Base-by-base conservation (phyloP, 2,113 vertebrate genomes). In the Xiphophorus couchianus region DNA sequence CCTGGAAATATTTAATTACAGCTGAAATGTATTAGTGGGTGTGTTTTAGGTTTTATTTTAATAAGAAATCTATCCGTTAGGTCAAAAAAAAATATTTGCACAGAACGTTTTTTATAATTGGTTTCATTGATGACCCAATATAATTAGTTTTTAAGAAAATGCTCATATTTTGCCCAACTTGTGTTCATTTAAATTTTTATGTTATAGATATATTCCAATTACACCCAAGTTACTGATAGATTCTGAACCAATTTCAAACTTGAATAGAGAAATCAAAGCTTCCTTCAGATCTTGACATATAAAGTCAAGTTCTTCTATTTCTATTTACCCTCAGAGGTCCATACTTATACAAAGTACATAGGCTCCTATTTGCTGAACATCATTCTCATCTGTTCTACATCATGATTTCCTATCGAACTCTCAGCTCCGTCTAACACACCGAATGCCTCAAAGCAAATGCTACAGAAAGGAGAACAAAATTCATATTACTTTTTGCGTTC, bases 401-500 rank as follows among this genome's bases (percentile, higher is more conserved):
- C 73, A 80, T 84, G 77, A 85, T 89, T 81, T 86, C 76, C 77
- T 58, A 79, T 88, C 69, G 35, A 86, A 82, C 87, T 83, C 80
- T 71, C 60, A 60, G 79, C 76, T 87, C 83, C 44, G 78, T 74
- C 84, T 65, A 81, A 73, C 85, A 85, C 82, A 86, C 78, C 86
- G 80, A 88, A 90, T 88, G 90, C 88, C 89, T 89, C 86, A 86
- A 92, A 90, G 84, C 88, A 90, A 93, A 89, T 76, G 84, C 88
- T 81, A 85, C 78, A 82, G 86, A 86, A 83, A 83, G 73, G 84
- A 77, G 88, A 90, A 86, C 76, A 86, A 85, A 81, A 90, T 91
- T 89, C 91, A 88, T 86, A 91, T 93, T 89, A 89, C 88, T 89
- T 88, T 90, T 80, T 83, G 75, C 80, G 48, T 93, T 92, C 89